Evolutionary conservation across 1,140 invertebrate species (phyloP), one percentile per base, ranked within the genome.

Genomic region (Melanaphis sacchari): DNA sequence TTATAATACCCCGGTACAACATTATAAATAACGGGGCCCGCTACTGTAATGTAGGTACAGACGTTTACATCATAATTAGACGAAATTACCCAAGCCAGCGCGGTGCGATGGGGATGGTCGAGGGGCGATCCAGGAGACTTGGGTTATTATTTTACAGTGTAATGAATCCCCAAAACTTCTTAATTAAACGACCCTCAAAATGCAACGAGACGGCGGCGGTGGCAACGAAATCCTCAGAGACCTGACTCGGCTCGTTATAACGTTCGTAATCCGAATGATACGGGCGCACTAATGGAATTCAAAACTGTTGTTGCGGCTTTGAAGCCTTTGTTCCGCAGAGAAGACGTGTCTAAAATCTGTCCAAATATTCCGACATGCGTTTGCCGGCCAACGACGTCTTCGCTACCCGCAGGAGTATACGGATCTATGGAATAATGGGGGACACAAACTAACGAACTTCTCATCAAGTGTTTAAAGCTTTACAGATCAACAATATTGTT

Each of bases 171-270:
- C 76, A 26, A 92, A 92, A 82, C 66, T 92, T 82, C 90, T 82
- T 92, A 92, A 92, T 92, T 82, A 82, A 92, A 92, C 59, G 41
- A 36, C 66, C 76, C 90, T 92, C 66, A 43, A 82, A 43, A 46
- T 43, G 54, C 87, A 24, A 26, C 15, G 41, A 41, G 84, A 43
- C 11, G 41, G 26, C 84, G 40, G 40, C 84, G 46, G 38, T 26
- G 22, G 82, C 84, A 43, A 40, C 84, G n/a, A 22, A 89, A 89
- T 52, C 46, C 46, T 89, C 49, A 40, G 88, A 38, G 88, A 54
- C n/a, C 49, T 24, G 49, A 54, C 46, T 52, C 49, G 49, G 43
- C 88, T 38, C 88, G 36, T 49, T 88, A 49, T 88, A 49, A 87
- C 46, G n/a, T 89, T 43, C 43, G 46, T 52, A 89, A 49, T 52